Evolutionary conservation across 2,888 invertebrate genomes (phyloP), one percentile per base, ranked within the genome.

Genomic region (Eristalis arbustorum): DNA sequence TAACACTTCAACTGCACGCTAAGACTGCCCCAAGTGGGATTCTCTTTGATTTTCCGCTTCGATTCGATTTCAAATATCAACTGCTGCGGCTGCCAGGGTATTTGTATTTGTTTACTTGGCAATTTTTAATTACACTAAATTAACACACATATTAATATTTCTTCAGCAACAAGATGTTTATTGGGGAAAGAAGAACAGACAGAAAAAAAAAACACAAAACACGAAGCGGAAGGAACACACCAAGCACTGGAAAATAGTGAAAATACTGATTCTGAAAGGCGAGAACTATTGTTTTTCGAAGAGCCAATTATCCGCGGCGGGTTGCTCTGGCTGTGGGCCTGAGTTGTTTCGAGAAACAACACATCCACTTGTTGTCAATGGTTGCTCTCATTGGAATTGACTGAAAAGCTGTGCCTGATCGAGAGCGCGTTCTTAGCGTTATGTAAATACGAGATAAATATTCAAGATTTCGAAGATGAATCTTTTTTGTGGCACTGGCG

Each of bases 321-420:
- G n/a, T n/a, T n/a, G n/a, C n/a, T n/a, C n/a, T n/a, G n/a, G 74
- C 23, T 56, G 56, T 74, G 56, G 56, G 59, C 66, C 72, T 81
- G 67, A 76, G 67, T 69, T 71, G 75, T 64, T 71, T 67, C 57
- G 34, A 66, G 49, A 59, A 67, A 67, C 66, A 66, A 67, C 78
- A 67, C 78, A 74, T 83, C 74, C 87, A 87, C 83, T 87, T 82
- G 76, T 82, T 83, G 78, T 71, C 87, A 87, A 74, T 75, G 34
- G 71, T 13, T 77, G 75, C 66, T 71, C 83, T 83, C 78, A 78
- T 75, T 78, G 66, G 83, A 83, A 75, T 79, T 75, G 78, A 78
- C 78, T 82, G 75, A 71, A 71, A 66, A 81, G 64, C 69, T 14
- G 40, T 77, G 73, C 31, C 73, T 73, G 64, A 59, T 64, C 61